These are phyloP conservation scores for Parapsyche elsis DNA, from an alignment of 1,140 invertebrate genomes.

Conservation along the genomic window DNA sequence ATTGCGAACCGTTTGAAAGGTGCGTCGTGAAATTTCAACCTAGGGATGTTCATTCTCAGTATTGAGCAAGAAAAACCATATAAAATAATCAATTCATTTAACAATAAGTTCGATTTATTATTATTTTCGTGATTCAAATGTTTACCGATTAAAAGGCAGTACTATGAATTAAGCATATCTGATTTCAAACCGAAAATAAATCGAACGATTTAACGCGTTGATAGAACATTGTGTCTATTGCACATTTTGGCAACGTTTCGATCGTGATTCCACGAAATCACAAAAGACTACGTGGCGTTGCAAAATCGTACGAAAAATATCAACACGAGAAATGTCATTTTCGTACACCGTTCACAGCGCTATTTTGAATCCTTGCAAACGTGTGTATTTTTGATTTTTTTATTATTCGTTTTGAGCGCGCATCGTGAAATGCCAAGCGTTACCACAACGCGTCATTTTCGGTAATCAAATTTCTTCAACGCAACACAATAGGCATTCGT, in stretches of 20 bases:
- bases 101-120: too few relatives aligned
- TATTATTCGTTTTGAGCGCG: not conserved
- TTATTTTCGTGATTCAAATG: too few relatives aligned
- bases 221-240: not conserved
- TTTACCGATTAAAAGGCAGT: too few relatives aligned
- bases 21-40: too few relatives aligned
- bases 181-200: too few relatives aligned
- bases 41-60: too few relatives aligned
- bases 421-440: slow-evolving; percentile 13
- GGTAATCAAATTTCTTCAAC: not conserved
- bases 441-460: not conserved
- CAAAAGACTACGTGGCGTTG: not conserved
- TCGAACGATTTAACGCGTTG: too few relatives aligned
- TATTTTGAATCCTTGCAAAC: not conserved
- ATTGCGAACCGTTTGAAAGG: too few relatives aligned
- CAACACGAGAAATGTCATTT: not conserved
- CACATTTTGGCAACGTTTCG: slow-evolving; percentile 11
- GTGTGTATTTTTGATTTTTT: not conserved
- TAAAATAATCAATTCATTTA: too few relatives aligned
- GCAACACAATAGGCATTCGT: too few relatives aligned
- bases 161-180: too few relatives aligned
- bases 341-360: not conserved
- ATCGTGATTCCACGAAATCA: slow-evolving; percentile 9
- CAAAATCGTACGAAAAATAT: not conserved
- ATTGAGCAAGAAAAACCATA: too few relatives aligned